A percentile compares a stretch with the other conserved stretches of the same genome.
Evolutionary conservation across 2,888 invertebrate genomes (phyloP).

Genomic region (Eristalis pertinax): DNA sequence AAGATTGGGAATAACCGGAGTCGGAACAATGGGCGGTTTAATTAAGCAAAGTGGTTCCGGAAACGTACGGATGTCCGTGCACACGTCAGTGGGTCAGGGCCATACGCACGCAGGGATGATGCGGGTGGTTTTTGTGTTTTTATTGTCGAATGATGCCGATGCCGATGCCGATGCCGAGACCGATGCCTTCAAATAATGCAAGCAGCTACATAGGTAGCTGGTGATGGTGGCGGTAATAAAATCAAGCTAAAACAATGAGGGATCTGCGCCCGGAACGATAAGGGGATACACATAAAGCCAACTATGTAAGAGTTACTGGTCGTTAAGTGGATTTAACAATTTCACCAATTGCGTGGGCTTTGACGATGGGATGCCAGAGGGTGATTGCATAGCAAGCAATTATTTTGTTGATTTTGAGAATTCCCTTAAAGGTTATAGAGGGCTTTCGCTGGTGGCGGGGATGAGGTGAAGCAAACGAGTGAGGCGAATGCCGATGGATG

Average conservation of each 20-base stretch:
- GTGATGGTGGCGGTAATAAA: slow-evolving; percentile 22
- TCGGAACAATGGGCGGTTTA: slow-evolving; percentile 45
- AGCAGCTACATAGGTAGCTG: background rate
- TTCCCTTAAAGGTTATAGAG: background rate
- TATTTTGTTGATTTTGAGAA: slow-evolving; percentile 1
- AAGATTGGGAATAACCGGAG: slow-evolving; percentile 38
- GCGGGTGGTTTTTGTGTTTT: background rate
- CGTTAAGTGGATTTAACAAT: slow-evolving; percentile 34
- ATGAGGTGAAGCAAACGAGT: background rate
- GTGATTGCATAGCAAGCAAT: slow-evolving; percentile 5
- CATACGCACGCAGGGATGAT: background rate
- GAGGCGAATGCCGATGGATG: background rate
- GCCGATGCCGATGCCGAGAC: background rate
- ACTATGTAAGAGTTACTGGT: slow-evolving; percentile 14
- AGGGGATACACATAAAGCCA: slow-evolving; percentile 1
- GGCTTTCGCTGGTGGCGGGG: background rate
- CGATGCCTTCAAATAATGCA: background rate
- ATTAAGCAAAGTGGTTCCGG: slow-evolving; percentile 50
- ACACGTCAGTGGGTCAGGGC: slow-evolving; percentile 7
- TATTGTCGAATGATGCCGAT: slow-evolving; percentile 24
- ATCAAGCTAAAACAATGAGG: slow-evolving; percentile 10
- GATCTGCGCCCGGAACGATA: slow-evolving; percentile 2
- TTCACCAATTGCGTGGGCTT: slow-evolving; percentile 18
- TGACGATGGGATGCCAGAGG: background rate
- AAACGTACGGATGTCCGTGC: background rate